Evolutionary conservation across 2,113 vertebrate genomes (phyloP).

Genomic region (Spermophilus dauricus): DNA sequence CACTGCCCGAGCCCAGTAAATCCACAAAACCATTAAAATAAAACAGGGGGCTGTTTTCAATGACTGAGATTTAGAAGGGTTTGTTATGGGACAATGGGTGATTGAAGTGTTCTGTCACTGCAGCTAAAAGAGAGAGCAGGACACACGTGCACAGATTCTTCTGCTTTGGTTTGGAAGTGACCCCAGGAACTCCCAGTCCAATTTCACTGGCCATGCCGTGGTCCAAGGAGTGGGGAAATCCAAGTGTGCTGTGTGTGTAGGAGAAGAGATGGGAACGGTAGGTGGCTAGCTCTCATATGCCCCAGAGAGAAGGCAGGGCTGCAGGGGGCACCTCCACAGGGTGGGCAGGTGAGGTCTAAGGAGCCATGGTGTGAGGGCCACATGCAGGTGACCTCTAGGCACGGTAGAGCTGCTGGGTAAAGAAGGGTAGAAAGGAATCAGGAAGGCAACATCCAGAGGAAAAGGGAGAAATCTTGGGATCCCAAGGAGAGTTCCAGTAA

Average conservation of each 20-base stretch:
- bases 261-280: neutral
- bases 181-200: neutral
- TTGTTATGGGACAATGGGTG: neutral
- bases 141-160: neutral
- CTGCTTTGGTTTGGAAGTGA: slow-evolving; percentile 25
- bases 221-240: neutral
- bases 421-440: neutral
- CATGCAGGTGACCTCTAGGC: neutral
- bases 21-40: neutral
- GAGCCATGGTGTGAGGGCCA: neutral
- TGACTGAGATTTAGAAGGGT: neutral
- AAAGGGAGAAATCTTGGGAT: neutral
- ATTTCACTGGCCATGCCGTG: neutral
- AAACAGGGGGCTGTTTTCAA: slow-evolving; percentile 2
- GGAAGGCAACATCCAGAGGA: neutral
- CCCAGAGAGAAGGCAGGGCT: neutral
- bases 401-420: neutral
- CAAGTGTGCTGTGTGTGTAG: neutral
- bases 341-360: neutral
- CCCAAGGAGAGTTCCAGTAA: neutral
- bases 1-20: neutral
- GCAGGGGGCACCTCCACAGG: neutral
- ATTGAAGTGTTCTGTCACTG: neutral
- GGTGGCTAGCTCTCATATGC: neutral
- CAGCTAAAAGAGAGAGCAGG: neutral